Evolutionary conservation across 2,797 vertebrate species (phyloP).

Genomic region (Botia kubotai): DNA sequence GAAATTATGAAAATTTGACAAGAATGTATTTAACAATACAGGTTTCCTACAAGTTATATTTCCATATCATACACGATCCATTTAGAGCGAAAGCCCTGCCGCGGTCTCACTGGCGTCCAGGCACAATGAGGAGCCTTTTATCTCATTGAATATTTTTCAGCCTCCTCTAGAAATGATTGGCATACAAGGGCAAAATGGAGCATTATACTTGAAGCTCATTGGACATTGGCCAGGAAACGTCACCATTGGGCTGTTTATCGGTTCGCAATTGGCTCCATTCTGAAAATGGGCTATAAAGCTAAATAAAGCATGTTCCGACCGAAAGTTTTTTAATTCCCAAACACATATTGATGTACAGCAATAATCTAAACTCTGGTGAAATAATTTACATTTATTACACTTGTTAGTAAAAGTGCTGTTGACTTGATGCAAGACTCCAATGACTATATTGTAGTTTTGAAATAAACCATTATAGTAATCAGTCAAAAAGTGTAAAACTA

Average conservation of each 20-base stretch:
- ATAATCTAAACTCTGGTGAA: no score
- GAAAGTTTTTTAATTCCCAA: no score
- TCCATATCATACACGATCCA: background rate
- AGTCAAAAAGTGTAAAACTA: no score
- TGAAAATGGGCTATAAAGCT: background rate
- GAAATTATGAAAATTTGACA: background rate
- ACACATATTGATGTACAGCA: no score
- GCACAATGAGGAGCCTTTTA: constrained; percentile 63
- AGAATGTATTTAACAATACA: no score
- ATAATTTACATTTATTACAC: no score
- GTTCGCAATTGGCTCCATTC: no score
- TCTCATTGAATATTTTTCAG: constrained; percentile 70
- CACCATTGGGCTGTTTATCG: background rate
- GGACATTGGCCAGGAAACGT: constrained; percentile 65
- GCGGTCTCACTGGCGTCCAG: background rate
- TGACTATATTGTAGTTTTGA: no score
- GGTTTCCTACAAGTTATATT: no score
- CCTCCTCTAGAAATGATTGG: constrained; percentile 62
- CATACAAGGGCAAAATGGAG: constrained; percentile 41
- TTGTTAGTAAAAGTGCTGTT: no score
- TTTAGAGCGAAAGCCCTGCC: background rate
- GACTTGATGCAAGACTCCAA: no score
- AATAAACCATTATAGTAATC: no score
- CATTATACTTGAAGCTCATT: constrained; percentile 56
- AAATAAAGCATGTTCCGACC: background rate